Evolutionary conservation across 2,797 vertebrate species (phyloP).

Genomic region (Bradypodion pumilum): DNA sequence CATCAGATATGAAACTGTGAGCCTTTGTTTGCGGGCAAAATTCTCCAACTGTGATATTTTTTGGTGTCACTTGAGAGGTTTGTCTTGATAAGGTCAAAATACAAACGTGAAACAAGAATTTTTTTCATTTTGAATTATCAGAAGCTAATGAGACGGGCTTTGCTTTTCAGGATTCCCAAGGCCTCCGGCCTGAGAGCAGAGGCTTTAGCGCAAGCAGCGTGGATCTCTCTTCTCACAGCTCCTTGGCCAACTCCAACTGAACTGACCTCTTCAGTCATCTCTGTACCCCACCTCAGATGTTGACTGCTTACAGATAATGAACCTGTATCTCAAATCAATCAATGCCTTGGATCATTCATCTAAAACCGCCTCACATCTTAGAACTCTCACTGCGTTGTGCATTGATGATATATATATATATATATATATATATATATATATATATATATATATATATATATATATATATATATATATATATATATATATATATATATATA

Average conservation of each 20-base stretch:
- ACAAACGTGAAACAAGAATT: neutral
- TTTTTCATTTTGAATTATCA: neutral
- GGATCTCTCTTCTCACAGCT: conserved; percentile 88
- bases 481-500: neutral
- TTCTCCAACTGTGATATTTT: neutral
- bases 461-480: neutral
- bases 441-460: neutral
- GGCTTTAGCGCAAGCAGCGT: conserved; percentile 91
- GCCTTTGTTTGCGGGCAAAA: neutral
- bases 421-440: neutral
- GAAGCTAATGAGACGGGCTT: neutral
- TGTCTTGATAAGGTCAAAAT: neutral
- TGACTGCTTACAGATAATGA: neutral
- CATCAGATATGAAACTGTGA: neutral
- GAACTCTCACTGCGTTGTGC: neutral
- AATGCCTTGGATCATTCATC: conserved; percentile 16
- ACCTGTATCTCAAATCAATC: neutral
- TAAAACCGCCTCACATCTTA: neutral
- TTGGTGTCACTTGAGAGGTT: neutral
- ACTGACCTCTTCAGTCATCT: accelerated
- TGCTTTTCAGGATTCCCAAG: conserved; percentile 77
- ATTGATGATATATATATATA: neutral
- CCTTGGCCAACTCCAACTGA: conserved; percentile 70
- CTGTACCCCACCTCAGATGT: neutral
- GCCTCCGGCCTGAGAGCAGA: conserved; percentile 78